Conservation (phyloP, 2,113 vertebrate species). For the Psilopsiagon aurifrons region DNA sequence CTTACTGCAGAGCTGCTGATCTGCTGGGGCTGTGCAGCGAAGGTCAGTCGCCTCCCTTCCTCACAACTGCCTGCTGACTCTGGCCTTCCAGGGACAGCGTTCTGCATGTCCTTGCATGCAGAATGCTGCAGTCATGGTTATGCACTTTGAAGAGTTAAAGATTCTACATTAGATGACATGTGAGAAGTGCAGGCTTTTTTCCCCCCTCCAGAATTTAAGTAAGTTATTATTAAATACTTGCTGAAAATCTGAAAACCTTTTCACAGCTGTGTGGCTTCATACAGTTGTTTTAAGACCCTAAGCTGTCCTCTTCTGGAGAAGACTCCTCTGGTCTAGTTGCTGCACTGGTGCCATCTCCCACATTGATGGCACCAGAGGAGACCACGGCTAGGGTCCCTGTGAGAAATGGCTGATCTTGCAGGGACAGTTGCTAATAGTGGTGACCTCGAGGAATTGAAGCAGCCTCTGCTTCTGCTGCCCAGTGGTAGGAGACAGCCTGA, state of each 20-base stretch:
- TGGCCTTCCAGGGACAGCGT: background rate
- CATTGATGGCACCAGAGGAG: background rate
- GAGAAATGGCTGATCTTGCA: background rate
- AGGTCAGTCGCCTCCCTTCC: rapidly evolving
- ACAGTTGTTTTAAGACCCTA: background rate
- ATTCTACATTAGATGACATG: background rate
- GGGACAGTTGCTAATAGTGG: background rate
- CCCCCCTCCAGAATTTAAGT: background rate
- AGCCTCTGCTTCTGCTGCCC: background rate
- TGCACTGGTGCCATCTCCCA: background rate
- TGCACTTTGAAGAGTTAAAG: background rate
- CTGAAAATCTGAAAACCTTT: background rate
- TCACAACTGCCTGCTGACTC: background rate
- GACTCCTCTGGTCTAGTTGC: background rate
- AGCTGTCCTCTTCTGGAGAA: background rate
- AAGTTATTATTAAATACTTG: background rate
- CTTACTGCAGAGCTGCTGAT: background rate
- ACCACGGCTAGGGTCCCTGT: background rate
- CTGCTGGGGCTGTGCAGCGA: rapidly evolving
- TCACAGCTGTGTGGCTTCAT: background rate
- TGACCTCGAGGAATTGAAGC: background rate
- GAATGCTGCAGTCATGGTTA: background rate
- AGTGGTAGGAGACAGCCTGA: background rate
- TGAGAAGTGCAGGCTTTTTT: background rate
- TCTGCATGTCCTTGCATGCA: background rate